Evolutionary conservation across 2,888 invertebrate genomes (phyloP).

Genomic region (Nephrotoma flavescens): DNA sequence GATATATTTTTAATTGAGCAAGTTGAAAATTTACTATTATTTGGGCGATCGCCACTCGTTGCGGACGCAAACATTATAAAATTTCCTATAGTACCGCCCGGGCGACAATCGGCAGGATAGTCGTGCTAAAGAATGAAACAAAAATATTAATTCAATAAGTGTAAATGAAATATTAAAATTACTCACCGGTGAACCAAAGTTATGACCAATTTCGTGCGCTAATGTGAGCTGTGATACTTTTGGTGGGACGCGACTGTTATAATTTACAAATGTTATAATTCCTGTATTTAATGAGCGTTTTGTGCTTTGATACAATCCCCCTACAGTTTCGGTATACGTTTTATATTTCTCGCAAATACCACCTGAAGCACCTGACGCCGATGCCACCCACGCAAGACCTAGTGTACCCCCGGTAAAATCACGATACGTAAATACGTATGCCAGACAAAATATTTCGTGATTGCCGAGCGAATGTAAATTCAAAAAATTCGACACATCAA

Average conservation of each 20-base stretch:
- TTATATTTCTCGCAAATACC: slow-evolving; percentile 98
- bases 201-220: slow-evolving; percentile 98
- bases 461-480: slow-evolving; percentile 94
- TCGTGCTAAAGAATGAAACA: slow-evolving; percentile 57
- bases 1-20: slow-evolving; percentile 94
- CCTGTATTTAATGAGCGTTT: slow-evolving; percentile 94
- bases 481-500: slow-evolving; percentile 97
- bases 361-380: slow-evolving; percentile 92
- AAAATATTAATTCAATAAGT: slow-evolving; percentile 1
- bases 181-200: slow-evolving; percentile 93
- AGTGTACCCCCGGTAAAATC: slow-evolving; percentile 97
- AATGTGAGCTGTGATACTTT: slow-evolving; percentile 95
- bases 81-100: slow-evolving; percentile 86
- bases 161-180: background rate
- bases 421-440: slow-evolving; percentile 93
- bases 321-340: slow-evolving; percentile 90
- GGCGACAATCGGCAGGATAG: slow-evolving; percentile 78
- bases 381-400: slow-evolving; percentile 98
- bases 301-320: slow-evolving; percentile 85
- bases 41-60: slow-evolving; percentile 92
- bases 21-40: slow-evolving; percentile 93
- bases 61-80: slow-evolving; percentile 99
- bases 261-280: slow-evolving; percentile 97
- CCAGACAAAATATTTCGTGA: slow-evolving; percentile 96
- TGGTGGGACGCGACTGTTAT: slow-evolving; percentile 91